Conservation (phyloP, 2,113 vertebrate species). For the Carollia perspicillata region DNA sequence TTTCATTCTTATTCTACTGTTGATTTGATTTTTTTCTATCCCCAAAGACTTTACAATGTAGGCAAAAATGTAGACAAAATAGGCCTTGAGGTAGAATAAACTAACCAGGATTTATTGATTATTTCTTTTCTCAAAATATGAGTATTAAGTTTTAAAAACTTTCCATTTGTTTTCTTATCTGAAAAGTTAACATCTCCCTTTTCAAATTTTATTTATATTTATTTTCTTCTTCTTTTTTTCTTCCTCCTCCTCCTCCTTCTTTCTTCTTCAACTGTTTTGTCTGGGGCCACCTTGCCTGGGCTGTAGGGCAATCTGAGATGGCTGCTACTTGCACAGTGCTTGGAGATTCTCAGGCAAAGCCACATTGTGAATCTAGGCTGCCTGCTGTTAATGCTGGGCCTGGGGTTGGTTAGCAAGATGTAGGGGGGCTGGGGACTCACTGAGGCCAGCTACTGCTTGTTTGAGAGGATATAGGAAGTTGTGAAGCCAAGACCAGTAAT, state of each 20-base stretch:
- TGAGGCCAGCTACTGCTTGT: too few relatives aligned
- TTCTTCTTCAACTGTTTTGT: neutral
- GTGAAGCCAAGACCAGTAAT: too few relatives aligned
- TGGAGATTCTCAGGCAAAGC: too few relatives aligned
- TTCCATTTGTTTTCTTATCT: neutral
- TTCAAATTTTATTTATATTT: neutral
- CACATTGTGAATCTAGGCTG: too few relatives aligned
- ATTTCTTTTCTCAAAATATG: neutral
- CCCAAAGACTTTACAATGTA: neutral
- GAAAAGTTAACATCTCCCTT: neutral
- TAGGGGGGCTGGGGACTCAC: too few relatives aligned
- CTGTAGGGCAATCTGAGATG: too few relatives aligned
- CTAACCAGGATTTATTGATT: neutral
- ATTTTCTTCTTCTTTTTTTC: neutral
- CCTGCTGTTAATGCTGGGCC: too few relatives aligned
- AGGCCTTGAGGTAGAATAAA: neutral
- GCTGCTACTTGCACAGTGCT: too few relatives aligned
- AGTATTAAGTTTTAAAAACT: neutral
- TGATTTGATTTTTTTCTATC: neutral
- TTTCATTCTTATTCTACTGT: neutral
- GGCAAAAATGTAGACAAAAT: conserved; percentile 16
- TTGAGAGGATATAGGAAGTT: too few relatives aligned
- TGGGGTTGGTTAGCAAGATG: too few relatives aligned
- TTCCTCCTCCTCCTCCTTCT: too few relatives aligned
- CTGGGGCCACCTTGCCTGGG: too few relatives aligned